phyloP scores from a whole-genome alignment of 2,888 invertebrate species.

The Eupithecia insigniata region DNA sequence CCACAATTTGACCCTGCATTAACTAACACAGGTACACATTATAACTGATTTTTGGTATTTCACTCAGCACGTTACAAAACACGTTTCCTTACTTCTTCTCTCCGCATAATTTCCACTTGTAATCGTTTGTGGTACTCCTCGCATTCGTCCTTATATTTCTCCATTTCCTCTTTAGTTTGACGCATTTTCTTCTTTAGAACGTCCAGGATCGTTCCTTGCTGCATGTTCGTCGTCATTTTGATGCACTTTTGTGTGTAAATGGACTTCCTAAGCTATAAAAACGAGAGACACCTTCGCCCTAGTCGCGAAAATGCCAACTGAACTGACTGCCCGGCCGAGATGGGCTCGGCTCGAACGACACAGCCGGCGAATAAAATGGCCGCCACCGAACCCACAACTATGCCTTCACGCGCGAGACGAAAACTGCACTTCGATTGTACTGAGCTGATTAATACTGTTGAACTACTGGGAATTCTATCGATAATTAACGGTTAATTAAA shows the following conservation, averaged over 20 bases:
- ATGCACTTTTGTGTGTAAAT: slow-evolving; percentile 75
- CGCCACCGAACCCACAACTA: slow-evolving; percentile 73
- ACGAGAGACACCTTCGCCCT: slow-evolving; percentile 81
- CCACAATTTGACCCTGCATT: slow-evolving; percentile 58
- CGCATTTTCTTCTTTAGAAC: slow-evolving; percentile 99
- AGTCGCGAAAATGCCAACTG: slow-evolving; percentile 84
- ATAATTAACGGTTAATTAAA: slow-evolving; percentile 54
- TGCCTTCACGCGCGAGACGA: slow-evolving; percentile 69
- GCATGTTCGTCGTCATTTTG: slow-evolving; percentile 94
- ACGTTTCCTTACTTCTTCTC: slow-evolving; percentile 96
- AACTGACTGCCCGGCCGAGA: slow-evolving; percentile 77
- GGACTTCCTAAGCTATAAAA: slow-evolving; percentile 73
- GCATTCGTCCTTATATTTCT: slow-evolving; percentile 98
- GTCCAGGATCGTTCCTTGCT: slow-evolving; percentile 97
- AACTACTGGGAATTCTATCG: slow-evolving; percentile 51
- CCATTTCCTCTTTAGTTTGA: slow-evolving; percentile 99
- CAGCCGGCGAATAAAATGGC: slow-evolving; percentile 84
- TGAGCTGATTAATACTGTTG: slow-evolving; percentile 42
- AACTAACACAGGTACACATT: slow-evolving; percentile 63
- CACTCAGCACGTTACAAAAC: slow-evolving; percentile 70
- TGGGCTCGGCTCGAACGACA: slow-evolving; percentile 79
- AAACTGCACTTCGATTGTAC: slow-evolving; percentile 57
- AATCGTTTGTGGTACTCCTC: slow-evolving; percentile 97
- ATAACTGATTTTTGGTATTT: slow-evolving; percentile 58
- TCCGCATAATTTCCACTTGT: slow-evolving; percentile 97